Percentiles rank a stretch among this genome's conserved stretches.
phyloP scores from a whole-genome alignment of 2,797 vertebrate genomes.

The Acanthornis magna region DNA sequence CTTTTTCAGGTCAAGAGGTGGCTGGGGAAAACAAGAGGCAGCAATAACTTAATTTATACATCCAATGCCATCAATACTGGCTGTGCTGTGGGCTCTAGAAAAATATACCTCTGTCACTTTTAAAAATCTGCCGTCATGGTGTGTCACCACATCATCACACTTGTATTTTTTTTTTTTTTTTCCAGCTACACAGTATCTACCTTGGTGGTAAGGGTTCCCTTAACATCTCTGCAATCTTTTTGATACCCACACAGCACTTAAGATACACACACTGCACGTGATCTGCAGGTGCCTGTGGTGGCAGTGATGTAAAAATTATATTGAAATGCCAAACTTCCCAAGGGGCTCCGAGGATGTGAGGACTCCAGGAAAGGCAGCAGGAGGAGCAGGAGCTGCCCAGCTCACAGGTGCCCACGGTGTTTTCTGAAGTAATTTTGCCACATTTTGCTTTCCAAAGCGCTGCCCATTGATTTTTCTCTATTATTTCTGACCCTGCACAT shows the following conservation, averaged over 20 bases:
- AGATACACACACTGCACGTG: rapidly evolving
- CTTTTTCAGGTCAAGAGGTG: not conserved
- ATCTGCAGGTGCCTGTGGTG: rapidly evolving
- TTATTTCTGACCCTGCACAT: not conserved
- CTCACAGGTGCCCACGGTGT: rapidly evolving
- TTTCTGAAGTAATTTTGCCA: not conserved
- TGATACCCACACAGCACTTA: rapidly evolving
- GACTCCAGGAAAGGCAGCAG: not conserved
- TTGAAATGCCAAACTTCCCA: no score
- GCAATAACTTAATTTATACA: not conserved
- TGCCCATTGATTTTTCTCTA: not conserved
- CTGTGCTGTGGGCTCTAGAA: not conserved
- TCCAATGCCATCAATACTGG: not conserved
- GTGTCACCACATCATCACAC: not conserved
- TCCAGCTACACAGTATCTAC: not conserved
- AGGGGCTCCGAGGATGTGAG: not conserved
- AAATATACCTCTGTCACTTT: rapidly evolving
- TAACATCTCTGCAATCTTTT: not conserved
- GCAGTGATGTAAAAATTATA: not conserved
- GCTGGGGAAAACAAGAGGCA: not conserved
- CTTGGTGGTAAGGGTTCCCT: not conserved
- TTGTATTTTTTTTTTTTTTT: not conserved
- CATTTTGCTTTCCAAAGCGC: not conserved
- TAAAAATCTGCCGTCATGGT: not conserved
- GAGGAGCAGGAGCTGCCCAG: not conserved